Conservation (phyloP, 2,797 vertebrate genomes). For the Ispidina picta region DNA sequence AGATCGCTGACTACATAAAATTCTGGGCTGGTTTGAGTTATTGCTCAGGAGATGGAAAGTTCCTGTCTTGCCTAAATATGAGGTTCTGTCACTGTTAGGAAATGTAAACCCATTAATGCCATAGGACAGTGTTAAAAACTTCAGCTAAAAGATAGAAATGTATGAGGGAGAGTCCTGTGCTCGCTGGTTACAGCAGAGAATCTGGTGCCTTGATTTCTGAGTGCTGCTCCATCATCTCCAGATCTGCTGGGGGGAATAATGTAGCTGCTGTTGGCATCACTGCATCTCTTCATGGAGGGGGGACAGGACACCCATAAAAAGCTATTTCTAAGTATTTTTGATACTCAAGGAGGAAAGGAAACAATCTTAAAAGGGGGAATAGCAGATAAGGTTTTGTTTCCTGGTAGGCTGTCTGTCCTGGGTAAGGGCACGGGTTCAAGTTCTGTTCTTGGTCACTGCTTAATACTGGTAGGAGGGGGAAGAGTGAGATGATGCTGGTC, state of each 20-base stretch:
- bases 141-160: background rate
- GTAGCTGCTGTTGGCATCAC: background rate
- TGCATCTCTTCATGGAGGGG: background rate
- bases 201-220: background rate
- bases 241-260: background rate
- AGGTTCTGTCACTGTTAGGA: slow-evolving; percentile 2
- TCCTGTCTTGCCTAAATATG: background rate
- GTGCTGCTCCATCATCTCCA: background rate
- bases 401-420: background rate
- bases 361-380: background rate
- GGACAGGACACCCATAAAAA: background rate
- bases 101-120: background rate
- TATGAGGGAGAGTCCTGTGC: background rate
- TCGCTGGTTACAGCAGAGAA: background rate
- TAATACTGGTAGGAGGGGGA: fast-evolving
- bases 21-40: background rate
- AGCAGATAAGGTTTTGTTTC: slow-evolving; percentile 23
- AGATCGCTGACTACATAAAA: background rate
- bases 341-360: background rate
- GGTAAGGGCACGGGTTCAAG: background rate
- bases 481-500: background rate
- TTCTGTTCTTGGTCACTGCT: background rate
- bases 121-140: background rate
- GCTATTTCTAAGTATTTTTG: background rate
- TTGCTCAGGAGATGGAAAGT: background rate